phyloP scores from a whole-genome alignment of 2,797 vertebrate species.

The Onychomys arenicola region DNA sequence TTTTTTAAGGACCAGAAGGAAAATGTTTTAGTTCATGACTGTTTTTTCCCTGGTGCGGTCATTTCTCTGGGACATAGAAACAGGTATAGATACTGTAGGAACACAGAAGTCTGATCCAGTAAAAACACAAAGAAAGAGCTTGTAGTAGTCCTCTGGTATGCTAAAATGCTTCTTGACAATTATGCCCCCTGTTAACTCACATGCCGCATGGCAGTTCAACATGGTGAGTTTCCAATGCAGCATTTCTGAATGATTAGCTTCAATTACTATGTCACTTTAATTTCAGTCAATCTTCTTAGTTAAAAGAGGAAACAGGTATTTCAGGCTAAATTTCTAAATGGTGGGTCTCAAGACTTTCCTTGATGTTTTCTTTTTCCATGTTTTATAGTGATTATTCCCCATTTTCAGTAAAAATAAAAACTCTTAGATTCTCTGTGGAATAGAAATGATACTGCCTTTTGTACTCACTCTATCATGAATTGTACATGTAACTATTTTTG shows the following conservation, averaged over 20 bases:
- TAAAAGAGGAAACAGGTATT: neutral
- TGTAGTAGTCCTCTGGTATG: neutral
- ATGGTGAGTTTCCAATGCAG: neutral
- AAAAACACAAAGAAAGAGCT: neutral
- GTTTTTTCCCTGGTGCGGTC: neutral
- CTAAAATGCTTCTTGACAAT: neutral
- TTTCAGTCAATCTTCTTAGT: neutral
- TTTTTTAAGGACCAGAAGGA: neutral
- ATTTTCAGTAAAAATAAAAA: neutral
- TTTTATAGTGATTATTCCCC: neutral
- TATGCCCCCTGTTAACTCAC: neutral
- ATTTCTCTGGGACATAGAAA: neutral
- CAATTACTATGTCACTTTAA: neutral
- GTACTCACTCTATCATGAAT: neutral
- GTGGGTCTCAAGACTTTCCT: neutral
- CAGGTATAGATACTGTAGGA: neutral
- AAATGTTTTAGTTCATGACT: neutral
- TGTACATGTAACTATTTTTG: neutral
- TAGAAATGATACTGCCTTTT: neutral
- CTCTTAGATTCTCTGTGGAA: neutral
- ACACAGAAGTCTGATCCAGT: neutral
- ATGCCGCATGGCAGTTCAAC: neutral
- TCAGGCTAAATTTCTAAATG: constrained; percentile 15
- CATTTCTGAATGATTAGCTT: neutral
- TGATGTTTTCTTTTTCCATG: neutral